Evolutionary conservation across 2,888 invertebrate genomes (phyloP).

Genomic region (Scaptomyza cyrtandrae): DNA sequence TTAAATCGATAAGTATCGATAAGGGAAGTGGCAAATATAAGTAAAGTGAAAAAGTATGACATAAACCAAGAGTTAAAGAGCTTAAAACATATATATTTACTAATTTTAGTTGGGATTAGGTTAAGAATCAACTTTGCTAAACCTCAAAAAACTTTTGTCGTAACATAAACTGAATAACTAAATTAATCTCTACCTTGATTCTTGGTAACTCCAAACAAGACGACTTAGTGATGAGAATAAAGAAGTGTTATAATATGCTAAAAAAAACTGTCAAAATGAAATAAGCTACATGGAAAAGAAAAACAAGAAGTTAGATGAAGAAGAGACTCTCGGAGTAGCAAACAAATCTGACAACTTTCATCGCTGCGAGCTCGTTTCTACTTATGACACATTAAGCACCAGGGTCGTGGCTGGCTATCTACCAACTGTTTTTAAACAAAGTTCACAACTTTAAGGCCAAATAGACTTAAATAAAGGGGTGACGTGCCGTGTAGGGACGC

Average conservation of each 20-base stretch:
- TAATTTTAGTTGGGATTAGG: too few species aligned
- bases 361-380: conserved; percentile 30
- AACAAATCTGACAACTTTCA: conserved; percentile 58
- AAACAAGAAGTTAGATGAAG: neutral
- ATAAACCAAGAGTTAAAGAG: too few species aligned
- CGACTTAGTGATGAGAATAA: neutral
- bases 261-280: conserved; percentile 19
- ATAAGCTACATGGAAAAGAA: conserved; percentile 13
- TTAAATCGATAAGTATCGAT: neutral
- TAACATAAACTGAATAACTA: neutral
- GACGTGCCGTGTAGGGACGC: neutral
- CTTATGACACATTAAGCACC: conserved; percentile 61
- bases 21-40: neutral
- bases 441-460: conserved; percentile 31
- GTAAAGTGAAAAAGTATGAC: too few species aligned
- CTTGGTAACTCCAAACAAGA: neutral
- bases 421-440: conserved; percentile 36
- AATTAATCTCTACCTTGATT: neutral
- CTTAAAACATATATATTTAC: neutral
- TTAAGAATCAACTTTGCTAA: neutral
- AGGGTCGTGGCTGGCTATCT: conserved; percentile 24
- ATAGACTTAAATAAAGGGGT: neutral
- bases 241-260: conserved; percentile 1
- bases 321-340: conserved; percentile 1
- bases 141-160: neutral